phyloP scores from a whole-genome alignment of 2,113 vertebrate genomes.

The Balaenoptera acutorostrata region DNA sequence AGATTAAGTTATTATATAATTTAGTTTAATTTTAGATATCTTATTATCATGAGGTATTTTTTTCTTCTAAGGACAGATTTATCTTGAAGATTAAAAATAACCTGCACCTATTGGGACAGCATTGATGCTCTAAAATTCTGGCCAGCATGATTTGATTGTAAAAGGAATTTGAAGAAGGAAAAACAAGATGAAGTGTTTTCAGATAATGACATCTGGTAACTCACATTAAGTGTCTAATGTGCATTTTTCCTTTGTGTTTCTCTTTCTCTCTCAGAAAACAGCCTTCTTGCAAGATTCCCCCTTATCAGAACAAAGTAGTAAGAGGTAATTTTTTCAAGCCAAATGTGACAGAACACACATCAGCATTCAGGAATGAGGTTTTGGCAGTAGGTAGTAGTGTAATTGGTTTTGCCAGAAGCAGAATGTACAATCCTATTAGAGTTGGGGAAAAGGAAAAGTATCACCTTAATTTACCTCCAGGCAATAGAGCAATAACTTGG shows the following conservation, averaged over 20 bases:
- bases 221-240: neutral
- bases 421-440: constrained; percentile 45
- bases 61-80: neutral
- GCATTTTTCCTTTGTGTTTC: constrained; percentile 52
- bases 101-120: neutral
- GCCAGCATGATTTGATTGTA: neutral
- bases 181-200: neutral
- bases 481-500: constrained; percentile 47
- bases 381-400: constrained; percentile 52
- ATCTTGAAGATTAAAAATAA: neutral
- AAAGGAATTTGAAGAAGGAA: neutral
- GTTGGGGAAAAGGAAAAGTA: constrained; percentile 42
- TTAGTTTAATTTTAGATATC: neutral
- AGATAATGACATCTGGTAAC: neutral
- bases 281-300: constrained; percentile 27
- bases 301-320: constrained; percentile 51
- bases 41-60: constrained; percentile 16
- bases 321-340: constrained; percentile 54
- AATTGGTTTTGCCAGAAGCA: constrained; percentile 56
- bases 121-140: neutral
- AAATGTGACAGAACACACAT: constrained; percentile 58
- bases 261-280: neutral
- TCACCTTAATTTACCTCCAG: constrained; percentile 71
- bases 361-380: constrained; percentile 57
- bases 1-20: neutral